Evolutionary conservation across 1,140 invertebrate genomes (phyloP), one percentile per base, ranked within the genome.

Genomic region (Choristoneura fumiferana): DNA sequence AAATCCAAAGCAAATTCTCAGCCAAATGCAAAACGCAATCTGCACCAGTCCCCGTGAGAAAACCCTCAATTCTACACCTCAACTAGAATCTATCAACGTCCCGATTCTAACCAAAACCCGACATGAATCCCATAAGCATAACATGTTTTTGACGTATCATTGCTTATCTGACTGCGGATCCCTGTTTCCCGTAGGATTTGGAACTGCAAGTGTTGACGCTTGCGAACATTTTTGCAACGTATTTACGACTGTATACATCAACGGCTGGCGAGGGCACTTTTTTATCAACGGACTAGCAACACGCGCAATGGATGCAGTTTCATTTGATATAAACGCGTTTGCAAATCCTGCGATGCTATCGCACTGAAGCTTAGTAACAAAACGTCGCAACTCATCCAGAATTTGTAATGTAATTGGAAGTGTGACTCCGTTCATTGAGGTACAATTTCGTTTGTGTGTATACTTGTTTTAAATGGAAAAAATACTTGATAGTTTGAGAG

Each of bases 121-220:
- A 52, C 61, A 13, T 59, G 52, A 33, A 72, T 81, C 78, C 78
- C 80, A 73, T 68, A 78, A 74, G 81, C 73, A 74, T 75, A 81
- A 78, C 78, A 70, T 71, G 71, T 78, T 83, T 83, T 76, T 85
- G 82, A 85, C 82, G 78, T 78, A 81, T 73, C 80, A 85, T 83
- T 85, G 82, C 83, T 85, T 82, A 81, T 80, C 76, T 58, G 68
- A 71, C 70, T 65, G 73, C 62, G 67, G 63, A 84, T 78, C 78
- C n/a, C 65, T 61, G 60, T 62, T 71, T 75, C 77, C 63, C 71
- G 18, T 22, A 65, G 71, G 79, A 78, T 67, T 58, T 12, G 0
- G 34, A 58, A 45, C 63, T 29, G 22, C 22, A 29, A 6, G 22
- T 6, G 6, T 29, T 6, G 22, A 29, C 6, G 22, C 22, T 29